Percentiles rank a stretch among this genome's conserved stretches.
Evolutionary conservation across 2,113 vertebrate species (phyloP).

Genomic region (Thunnus maccoyii): DNA sequence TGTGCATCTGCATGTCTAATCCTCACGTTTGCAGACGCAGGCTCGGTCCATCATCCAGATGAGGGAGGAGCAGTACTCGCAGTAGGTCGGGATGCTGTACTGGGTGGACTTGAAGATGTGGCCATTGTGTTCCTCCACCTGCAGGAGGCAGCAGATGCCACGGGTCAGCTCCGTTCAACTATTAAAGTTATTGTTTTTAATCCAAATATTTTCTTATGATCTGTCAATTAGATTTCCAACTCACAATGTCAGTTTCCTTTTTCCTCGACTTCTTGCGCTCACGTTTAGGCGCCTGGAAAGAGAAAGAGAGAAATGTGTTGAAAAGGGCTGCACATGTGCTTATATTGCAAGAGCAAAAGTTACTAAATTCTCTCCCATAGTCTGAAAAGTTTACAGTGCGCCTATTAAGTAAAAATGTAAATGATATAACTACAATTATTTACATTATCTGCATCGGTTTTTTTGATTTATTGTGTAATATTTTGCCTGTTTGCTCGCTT

Average conservation of each 20-base stretch:
- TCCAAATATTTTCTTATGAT: not conserved
- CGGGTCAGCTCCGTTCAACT: conserved; percentile 4
- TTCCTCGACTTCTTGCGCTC: conserved; percentile 97
- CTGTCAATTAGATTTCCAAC: conserved; percentile 53
- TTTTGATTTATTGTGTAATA: no score
- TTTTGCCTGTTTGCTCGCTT: no score
- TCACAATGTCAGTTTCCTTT: conserved; percentile 95
- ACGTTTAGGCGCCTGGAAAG: conserved; percentile 88
- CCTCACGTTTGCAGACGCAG: conserved; percentile 97
- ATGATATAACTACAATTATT: no score
- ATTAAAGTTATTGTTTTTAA: not conserved
- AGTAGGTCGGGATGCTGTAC: conserved; percentile 99
- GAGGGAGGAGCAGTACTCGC: conserved; percentile 97
- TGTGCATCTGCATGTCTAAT: not conserved
- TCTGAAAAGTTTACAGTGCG: no score
- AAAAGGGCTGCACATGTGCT: not conserved
- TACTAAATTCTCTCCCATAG: no score
- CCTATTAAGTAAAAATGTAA: no score
- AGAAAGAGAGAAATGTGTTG: not conserved
- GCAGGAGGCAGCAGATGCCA: conserved; percentile 21
- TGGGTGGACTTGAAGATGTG: conserved; percentile 98
- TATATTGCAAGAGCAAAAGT: no score
- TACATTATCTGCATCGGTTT: not conserved
- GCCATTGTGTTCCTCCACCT: conserved; percentile 98
- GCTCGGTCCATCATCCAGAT: conserved; percentile 99